Conservation (phyloP, 2,797 vertebrate genomes). For the Myotis planiceps region DNA sequence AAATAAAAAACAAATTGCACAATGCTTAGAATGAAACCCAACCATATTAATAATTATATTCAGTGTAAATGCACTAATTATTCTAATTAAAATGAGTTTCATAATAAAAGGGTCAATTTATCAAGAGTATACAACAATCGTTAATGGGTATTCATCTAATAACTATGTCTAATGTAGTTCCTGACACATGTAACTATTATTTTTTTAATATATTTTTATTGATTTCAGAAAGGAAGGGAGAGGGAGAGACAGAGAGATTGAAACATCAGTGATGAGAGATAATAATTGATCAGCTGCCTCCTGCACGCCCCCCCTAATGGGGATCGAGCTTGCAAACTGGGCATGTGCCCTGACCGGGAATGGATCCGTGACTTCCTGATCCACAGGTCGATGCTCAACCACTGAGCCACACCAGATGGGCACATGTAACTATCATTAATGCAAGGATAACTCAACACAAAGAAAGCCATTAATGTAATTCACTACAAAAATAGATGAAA, state of each 20-base stretch:
- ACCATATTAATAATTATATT: neutral
- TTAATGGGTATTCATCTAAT: neutral
- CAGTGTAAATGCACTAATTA: neutral
- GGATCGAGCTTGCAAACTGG: no score
- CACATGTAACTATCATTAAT: neutral
- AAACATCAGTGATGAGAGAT: no score
- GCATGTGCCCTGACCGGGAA: no score
- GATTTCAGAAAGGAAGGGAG: no score
- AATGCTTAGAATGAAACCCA: neutral
- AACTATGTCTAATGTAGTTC: neutral
- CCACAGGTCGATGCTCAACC: no score
- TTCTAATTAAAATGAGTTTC: neutral
- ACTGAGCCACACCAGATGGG: no score
- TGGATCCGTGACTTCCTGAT: no score
- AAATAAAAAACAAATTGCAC: neutral
- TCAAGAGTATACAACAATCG: neutral
- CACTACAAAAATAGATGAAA: slow-evolving; percentile 15
- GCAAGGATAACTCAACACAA: neutral
- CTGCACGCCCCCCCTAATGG: no score
- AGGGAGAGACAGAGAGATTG: no score
- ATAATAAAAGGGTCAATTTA: neutral
- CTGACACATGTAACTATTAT: neutral
- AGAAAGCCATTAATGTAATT: slow-evolving; percentile 35
- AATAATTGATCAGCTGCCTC: no score
- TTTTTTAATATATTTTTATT: no score